Evolutionary conservation across 2,888 invertebrate species (phyloP).

Genomic region (Alloplasta piceator): DNA sequence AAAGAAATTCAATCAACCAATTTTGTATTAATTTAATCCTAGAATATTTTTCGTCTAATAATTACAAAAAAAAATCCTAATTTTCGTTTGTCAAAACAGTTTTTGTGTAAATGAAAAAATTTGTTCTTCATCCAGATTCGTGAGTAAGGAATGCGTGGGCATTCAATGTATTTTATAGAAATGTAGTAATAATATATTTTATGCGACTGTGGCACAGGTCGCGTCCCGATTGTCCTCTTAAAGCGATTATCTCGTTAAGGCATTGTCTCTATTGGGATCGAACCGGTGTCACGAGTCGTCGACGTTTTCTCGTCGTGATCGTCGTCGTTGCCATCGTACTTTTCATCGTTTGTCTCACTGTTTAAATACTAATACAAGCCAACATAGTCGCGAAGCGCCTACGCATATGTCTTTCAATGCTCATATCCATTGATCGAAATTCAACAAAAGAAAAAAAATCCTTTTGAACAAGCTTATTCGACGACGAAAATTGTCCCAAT

Average conservation of each 20-base stretch:
- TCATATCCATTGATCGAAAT: conserved; percentile 9
- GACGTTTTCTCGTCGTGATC: conserved; percentile 27
- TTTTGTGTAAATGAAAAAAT: too few species aligned
- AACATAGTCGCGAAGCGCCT: background rate
- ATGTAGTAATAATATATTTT: conserved; percentile 20
- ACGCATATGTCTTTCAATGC: conserved; percentile 1
- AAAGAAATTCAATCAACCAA: too few species aligned
- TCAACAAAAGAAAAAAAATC: background rate
- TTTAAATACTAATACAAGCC: conserved; percentile 28
- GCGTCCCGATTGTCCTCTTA: conserved; percentile 73
- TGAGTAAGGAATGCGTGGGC: conserved; percentile 13
- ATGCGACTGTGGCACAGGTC: conserved; percentile 56
- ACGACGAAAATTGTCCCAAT: too few species aligned
- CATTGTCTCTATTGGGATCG: conserved; percentile 76
- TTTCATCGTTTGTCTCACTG: conserved; percentile 31
- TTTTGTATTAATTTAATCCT: too few species aligned
- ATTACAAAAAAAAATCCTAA: too few species aligned
- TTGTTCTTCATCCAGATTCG: conserved; percentile 9
- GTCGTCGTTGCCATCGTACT: conserved; percentile 27
- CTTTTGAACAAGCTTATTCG: too few species aligned
- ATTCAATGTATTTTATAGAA: conserved; percentile 48
- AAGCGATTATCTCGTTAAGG: conserved; percentile 80
- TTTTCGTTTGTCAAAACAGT: too few species aligned
- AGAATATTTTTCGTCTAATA: too few species aligned
- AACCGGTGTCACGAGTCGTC: conserved; percentile 65